phyloP scores from a whole-genome alignment of 2,113 vertebrate species.

The Rattus rattus region DNA sequence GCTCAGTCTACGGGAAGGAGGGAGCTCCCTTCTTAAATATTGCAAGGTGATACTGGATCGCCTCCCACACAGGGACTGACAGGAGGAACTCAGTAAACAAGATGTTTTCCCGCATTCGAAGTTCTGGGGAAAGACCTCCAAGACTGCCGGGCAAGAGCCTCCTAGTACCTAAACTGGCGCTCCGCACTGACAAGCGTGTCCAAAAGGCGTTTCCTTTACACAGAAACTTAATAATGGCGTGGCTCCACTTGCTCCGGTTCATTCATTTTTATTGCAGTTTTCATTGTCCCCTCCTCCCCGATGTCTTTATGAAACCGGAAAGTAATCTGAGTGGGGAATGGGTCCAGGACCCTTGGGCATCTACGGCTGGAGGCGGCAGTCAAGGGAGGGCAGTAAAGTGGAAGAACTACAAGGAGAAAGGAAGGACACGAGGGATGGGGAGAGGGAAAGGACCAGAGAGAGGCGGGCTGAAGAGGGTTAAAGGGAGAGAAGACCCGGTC shows the following conservation, averaged over 20 bases:
- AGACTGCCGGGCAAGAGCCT: not conserved
- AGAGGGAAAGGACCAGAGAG: not conserved
- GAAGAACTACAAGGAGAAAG: conserved; percentile 77
- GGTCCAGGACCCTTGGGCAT: conserved; percentile 13
- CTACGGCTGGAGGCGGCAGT: not conserved
- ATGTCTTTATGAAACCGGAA: conserved; percentile 60
- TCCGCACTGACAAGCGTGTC: not conserved
- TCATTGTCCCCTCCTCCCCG: conserved; percentile 64
- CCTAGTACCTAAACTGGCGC: conserved; percentile 27
- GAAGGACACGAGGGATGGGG: conserved; percentile 74
- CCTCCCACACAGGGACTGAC: conserved; percentile 11
- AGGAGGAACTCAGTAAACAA: conserved; percentile 17
- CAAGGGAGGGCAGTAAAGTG: conserved; percentile 1
- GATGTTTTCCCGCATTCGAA: not conserved
- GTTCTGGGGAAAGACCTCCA: conserved; percentile 18
- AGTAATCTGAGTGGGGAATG: conserved; percentile 28
- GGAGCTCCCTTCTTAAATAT: not conserved
- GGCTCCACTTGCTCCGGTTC: conserved; percentile 71
- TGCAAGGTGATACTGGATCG: conserved; percentile 74
- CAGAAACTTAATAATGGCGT: conserved; percentile 77
- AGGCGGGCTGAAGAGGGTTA: conserved; percentile 58
- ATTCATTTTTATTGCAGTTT: conserved; percentile 77
- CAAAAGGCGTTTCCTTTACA: conserved; percentile 73
- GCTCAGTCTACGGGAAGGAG: not conserved
- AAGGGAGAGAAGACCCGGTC: not conserved